Evolutionary conservation across 1,140 invertebrate genomes (phyloP).

Genomic region (Cataglyphis hispanica): DNA sequence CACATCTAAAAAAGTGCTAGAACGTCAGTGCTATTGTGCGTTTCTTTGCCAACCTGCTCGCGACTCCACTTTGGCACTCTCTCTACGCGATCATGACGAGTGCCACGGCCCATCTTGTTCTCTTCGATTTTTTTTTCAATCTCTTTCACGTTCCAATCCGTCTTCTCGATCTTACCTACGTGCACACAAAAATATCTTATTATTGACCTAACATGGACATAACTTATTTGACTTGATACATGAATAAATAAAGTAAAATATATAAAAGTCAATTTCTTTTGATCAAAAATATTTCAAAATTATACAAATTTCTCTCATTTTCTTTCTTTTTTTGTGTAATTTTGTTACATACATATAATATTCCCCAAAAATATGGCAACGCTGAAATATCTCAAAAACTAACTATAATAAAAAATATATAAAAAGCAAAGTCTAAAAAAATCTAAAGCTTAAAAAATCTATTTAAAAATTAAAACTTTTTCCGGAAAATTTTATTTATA

Average conservation of each 20-base stretch:
- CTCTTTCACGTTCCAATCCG: constrained; percentile 96
- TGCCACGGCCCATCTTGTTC: constrained; percentile 91
- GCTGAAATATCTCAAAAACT: no score
- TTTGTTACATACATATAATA: no score
- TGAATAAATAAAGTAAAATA: not conserved
- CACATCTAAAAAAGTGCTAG: constrained; percentile 71
- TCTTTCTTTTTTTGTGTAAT: no score
- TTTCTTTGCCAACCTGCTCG: constrained; percentile 88
- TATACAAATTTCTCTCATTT: not conserved
- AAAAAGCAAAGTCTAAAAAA: no score
- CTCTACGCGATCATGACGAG: constrained; percentile 90
- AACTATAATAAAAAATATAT: no score
- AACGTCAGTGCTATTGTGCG: constrained; percentile 84
- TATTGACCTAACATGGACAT: not conserved
- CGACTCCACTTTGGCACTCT: constrained; percentile 96
- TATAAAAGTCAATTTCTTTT: not conserved
- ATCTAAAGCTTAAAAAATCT: no score
- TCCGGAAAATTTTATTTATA: no score
- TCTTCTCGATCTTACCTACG: constrained; percentile 93
- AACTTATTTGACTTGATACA: not conserved
- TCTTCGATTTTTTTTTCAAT: constrained; percentile 96
- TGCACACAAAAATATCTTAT: constrained; percentile 37
- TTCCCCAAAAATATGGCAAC: no score
- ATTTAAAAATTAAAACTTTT: no score
- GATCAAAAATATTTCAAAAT: not conserved